Conservation (phyloP, 2,888 invertebrate species). For the Hyposoter didymator region DNA sequence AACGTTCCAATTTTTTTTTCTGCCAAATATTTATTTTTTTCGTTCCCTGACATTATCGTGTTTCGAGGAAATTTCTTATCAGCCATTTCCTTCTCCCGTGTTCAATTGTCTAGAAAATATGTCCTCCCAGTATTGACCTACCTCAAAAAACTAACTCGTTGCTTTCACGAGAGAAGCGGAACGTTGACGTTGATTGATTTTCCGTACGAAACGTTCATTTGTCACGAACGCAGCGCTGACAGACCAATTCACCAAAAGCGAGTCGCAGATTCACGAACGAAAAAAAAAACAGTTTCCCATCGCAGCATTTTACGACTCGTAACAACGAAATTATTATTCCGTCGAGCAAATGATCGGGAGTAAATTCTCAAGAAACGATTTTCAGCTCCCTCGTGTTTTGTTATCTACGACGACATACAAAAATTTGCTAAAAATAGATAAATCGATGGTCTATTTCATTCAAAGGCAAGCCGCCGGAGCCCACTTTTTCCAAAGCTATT, state of each 20-base stretch:
- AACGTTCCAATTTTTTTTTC: neutral
- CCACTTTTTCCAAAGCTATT: neutral
- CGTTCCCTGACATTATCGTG: neutral
- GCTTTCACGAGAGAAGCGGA: constrained; percentile 32
- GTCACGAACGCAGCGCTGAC: constrained; percentile 27
- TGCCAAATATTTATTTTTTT: neutral
- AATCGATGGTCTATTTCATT: constrained; percentile 14
- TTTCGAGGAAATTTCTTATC: neutral
- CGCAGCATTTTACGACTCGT: neutral
- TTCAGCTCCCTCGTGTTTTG: neutral
- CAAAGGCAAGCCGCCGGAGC: neutral
- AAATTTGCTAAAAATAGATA: neutral
- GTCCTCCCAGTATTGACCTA: constrained; percentile 2
- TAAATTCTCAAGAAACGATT: neutral
- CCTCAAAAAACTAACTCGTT: constrained; percentile 7
- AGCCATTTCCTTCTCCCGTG: neutral
- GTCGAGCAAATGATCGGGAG: neutral
- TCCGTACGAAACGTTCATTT: constrained; percentile 35
- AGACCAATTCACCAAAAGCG: neutral
- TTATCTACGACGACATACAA: neutral
- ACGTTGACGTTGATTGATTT: constrained; percentile 50
- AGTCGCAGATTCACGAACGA: neutral
- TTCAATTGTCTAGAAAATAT: neutral
- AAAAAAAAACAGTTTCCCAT: neutral
- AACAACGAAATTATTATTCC: neutral